Conservation (phyloP, 2,113 vertebrate species). For the Daubentonia madagascariensis region DNA sequence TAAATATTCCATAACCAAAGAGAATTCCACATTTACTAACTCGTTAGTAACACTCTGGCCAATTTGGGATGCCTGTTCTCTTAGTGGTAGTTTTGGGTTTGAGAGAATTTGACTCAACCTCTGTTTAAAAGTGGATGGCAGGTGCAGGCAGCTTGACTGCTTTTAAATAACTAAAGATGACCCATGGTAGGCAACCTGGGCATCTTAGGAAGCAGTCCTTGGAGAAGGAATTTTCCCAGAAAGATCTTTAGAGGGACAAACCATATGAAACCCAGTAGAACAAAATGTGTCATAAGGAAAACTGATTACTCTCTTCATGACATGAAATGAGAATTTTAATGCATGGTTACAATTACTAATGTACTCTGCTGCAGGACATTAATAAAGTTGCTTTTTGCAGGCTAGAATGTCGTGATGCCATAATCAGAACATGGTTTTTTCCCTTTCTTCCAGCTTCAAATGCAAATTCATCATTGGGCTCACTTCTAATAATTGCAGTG, state of each 20-base stretch:
- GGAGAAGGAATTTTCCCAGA: background rate
- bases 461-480: constrained; percentile 78
- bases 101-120: background rate
- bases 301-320: constrained; percentile 24
- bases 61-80: background rate
- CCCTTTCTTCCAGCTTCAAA: constrained; percentile 60
- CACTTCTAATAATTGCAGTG: constrained; percentile 72
- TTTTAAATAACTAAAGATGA: background rate
- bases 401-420: constrained; percentile 68
- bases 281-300: background rate
- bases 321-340: constrained; percentile 50
- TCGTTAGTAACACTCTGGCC: constrained; percentile 60
- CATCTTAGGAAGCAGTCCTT: background rate
- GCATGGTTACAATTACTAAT: constrained; percentile 77
- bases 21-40: constrained; percentile 68
- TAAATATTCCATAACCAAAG: constrained; percentile 82
- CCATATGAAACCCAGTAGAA: background rate
- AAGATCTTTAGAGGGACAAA: background rate
- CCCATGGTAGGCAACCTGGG: background rate
- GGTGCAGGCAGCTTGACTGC: background rate
- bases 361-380: constrained; percentile 78
- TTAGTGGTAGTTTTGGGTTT: background rate
- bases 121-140: background rate
- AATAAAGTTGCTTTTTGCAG: constrained; percentile 83
- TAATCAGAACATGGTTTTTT: constrained; percentile 62